Conservation (phyloP, 2,888 invertebrate genomes). For the Idaea dimidiata region DNA sequence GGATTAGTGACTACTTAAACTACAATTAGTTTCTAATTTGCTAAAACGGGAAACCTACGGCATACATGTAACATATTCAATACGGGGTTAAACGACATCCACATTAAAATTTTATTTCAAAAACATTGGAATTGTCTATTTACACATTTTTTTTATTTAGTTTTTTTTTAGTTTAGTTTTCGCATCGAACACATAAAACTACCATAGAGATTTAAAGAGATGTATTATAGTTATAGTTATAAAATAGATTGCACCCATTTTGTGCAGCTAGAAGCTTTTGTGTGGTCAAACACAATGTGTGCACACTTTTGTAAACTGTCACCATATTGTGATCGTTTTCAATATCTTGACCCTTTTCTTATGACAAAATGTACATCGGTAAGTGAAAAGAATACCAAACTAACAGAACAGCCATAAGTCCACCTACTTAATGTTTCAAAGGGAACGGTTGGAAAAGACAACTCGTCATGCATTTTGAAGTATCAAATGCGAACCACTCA, state of each 20-base stretch:
- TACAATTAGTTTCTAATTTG: slow-evolving; percentile 29
- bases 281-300: slow-evolving; percentile 31
- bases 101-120: slow-evolving; percentile 12
- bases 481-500: slow-evolving; percentile 51
- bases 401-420: slow-evolving; percentile 62
- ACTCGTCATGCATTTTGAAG: slow-evolving; percentile 55
- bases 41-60: slow-evolving; percentile 23
- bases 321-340: slow-evolving; percentile 31
- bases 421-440: slow-evolving; percentile 44
- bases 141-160: neutral
- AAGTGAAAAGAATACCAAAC: slow-evolving; percentile 44
- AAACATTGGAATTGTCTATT: neutral
- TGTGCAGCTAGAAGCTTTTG: slow-evolving; percentile 47
- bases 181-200: slow-evolving; percentile 2
- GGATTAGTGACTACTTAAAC: slow-evolving; percentile 27
- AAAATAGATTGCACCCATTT: slow-evolving; percentile 26
- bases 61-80: slow-evolving; percentile 24
- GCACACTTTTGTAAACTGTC: slow-evolving; percentile 28
- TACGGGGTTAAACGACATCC: slow-evolving; percentile 23
- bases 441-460: slow-evolving; percentile 45
- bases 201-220: neutral
- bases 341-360: slow-evolving; percentile 28
- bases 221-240: slow-evolving; percentile 2
- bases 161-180: neutral
- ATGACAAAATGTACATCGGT: slow-evolving; percentile 34